These are phyloP conservation scores for Urophycis tenuis DNA, from an alignment of 2,797 vertebrate genomes.

Conservation along the genomic window DNA sequence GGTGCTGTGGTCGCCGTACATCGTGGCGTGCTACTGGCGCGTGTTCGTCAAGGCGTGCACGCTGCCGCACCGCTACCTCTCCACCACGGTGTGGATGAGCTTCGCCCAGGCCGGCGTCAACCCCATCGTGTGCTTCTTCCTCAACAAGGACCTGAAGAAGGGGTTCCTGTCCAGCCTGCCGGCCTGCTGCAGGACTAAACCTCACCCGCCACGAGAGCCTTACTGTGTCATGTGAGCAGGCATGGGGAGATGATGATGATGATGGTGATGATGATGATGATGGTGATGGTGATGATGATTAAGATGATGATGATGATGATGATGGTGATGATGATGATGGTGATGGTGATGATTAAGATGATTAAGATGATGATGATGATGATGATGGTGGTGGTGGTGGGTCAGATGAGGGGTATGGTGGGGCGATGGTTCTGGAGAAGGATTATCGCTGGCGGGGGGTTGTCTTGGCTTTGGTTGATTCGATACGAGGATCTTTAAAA, in stretches of 20 bases:
- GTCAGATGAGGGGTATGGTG: background rate
- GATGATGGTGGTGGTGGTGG: background rate
- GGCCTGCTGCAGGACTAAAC: slow-evolving; percentile 84
- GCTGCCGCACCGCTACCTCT: slow-evolving; percentile 83
- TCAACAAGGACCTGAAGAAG: slow-evolving; percentile 91
- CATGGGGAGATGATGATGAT: too few relatives aligned
- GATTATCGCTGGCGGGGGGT: background rate
- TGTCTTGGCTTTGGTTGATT: background rate
- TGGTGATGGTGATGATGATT: background rate
- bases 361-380: background rate
- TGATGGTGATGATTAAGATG: background rate
- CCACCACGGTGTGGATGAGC: slow-evolving; percentile 89
- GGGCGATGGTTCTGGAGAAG: background rate
- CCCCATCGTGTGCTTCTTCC: slow-evolving; percentile 86
- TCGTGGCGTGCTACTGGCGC: slow-evolving; percentile 89
- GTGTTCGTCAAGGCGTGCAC: slow-evolving; percentile 87
- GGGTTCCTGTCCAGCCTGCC: slow-evolving; percentile 82
- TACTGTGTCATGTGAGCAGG: slow-evolving; percentile 81
- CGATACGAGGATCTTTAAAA: background rate
- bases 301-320: too few relatives aligned
- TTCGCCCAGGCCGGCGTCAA: slow-evolving; percentile 87
- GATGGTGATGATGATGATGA: slow-evolving; percentile 26
- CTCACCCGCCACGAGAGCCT: slow-evolving; percentile 83
- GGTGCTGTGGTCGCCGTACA: slow-evolving; percentile 88
- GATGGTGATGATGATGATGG: slow-evolving; percentile 20